phyloP scores from a whole-genome alignment of 2,888 invertebrate species.

The Capitulum mitella region DNA sequence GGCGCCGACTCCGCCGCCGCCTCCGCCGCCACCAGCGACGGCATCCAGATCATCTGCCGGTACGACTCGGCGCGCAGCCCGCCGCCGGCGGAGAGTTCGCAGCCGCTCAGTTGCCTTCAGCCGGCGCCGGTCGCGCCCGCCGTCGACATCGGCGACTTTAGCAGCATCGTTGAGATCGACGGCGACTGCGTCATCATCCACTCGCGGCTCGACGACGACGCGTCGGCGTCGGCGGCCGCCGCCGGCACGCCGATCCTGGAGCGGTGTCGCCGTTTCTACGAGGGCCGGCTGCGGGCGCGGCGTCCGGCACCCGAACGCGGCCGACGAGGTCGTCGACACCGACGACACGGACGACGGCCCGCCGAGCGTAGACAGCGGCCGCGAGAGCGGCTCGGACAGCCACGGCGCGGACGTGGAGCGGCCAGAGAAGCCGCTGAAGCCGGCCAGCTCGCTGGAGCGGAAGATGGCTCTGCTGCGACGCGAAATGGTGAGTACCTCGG shows the following conservation, averaged over 20 bases:
- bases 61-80: not conserved
- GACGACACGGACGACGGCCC: not conserved
- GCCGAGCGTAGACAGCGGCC: not conserved
- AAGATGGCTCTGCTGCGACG: not conserved
- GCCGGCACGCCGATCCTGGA: not conserved
- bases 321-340: not conserved
- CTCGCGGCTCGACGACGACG: not conserved
- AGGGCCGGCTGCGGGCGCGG: not conserved
- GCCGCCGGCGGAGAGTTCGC: not conserved
- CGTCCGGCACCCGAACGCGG: not conserved
- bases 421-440: not conserved
- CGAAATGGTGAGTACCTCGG: constrained; percentile 15
- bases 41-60: constrained; percentile 3
- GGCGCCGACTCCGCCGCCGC: not conserved
- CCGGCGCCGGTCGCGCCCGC: not conserved
- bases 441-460: not conserved
- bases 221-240: not conserved
- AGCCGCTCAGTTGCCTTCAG: not conserved
- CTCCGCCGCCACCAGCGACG: not conserved
- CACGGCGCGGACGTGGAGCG: not conserved
- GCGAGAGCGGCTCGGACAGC: not conserved
- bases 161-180: constrained; percentile 23
- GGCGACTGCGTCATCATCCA: constrained; percentile 24
- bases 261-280: constrained; percentile 1
- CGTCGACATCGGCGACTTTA: constrained; percentile 23